phyloP scores from a whole-genome alignment of 2,113 vertebrate species.

The Boleophthalmus pectinirostris region DNA sequence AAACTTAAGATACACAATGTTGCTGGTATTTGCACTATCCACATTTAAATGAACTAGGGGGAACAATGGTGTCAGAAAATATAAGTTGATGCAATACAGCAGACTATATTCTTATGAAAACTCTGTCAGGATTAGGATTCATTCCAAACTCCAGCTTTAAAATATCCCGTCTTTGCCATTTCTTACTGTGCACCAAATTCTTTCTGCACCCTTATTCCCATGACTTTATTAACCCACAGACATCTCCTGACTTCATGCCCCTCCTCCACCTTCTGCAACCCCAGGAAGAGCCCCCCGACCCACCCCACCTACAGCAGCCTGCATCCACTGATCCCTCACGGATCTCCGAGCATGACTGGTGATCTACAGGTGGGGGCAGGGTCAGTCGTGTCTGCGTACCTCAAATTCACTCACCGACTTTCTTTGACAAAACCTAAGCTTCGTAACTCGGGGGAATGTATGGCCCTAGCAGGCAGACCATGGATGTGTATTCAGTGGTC shows the following conservation, averaged over 20 bases:
- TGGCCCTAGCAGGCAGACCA: not conserved
- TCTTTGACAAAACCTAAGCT: not conserved
- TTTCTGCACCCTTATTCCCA: constrained; percentile 13
- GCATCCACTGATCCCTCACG: constrained; percentile 47
- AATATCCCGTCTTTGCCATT: not conserved
- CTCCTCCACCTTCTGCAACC: constrained; percentile 26
- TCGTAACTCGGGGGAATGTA: not conserved
- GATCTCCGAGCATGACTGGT: constrained; percentile 51
- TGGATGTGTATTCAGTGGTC: not conserved
- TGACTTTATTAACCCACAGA: constrained; percentile 13
- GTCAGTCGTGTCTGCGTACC: constrained; percentile 26
- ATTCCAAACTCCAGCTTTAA: no score
- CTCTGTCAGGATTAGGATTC: no score
- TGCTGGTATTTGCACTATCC: no score
- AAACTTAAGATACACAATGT: not conserved
- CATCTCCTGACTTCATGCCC: constrained; percentile 13
- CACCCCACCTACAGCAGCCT: constrained; percentile 34
- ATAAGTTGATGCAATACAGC: no score
- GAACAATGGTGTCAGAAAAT: no score
- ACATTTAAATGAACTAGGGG: no score
- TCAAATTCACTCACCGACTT: constrained; percentile 20
- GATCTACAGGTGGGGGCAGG: constrained; percentile 60
- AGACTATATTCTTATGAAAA: no score
- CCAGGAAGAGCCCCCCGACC: constrained; percentile 2
- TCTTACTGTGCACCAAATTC: constrained; percentile 1